Evolutionary conservation across 2,888 invertebrate species (phyloP).

Genomic region (Dolichopus griseipennis): DNA sequence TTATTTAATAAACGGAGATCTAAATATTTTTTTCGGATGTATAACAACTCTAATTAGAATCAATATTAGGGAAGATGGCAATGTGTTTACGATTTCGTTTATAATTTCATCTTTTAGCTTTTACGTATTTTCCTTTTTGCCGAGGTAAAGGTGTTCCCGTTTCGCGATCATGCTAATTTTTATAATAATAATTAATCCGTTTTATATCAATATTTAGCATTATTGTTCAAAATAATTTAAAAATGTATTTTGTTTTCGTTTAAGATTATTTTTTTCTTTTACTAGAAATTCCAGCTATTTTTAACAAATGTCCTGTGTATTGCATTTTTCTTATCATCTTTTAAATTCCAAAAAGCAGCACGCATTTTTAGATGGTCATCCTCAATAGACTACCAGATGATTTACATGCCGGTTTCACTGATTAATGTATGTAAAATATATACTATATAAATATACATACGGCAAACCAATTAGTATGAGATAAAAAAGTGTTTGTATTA

Average conservation of each 20-base stretch:
- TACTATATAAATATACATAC: too few species aligned
- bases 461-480: too few species aligned
- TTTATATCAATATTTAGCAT: too few species aligned
- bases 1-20: not conserved
- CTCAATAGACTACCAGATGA: not conserved
- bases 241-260: not conserved
- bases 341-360: not conserved
- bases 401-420: not conserved
- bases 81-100: constrained; percentile 8
- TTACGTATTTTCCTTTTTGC: too few species aligned
- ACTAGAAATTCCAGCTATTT: not conserved
- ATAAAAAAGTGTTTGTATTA: too few species aligned
- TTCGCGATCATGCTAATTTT: too few species aligned
- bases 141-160: too few species aligned
- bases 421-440: too few species aligned
- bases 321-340: not conserved
- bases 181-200: too few species aligned
- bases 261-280: not conserved
- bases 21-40: not conserved
- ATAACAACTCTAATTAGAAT: not conserved
- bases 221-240: not conserved
- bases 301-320: not conserved
- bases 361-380: not conserved
- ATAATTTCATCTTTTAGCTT: not conserved
- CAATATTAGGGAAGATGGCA: not conserved